A percentile compares a stretch with the other conserved stretches of the same genome.
Conservation (phyloP, 2,888 invertebrate species). For the Galeruca laticollis region DNA sequence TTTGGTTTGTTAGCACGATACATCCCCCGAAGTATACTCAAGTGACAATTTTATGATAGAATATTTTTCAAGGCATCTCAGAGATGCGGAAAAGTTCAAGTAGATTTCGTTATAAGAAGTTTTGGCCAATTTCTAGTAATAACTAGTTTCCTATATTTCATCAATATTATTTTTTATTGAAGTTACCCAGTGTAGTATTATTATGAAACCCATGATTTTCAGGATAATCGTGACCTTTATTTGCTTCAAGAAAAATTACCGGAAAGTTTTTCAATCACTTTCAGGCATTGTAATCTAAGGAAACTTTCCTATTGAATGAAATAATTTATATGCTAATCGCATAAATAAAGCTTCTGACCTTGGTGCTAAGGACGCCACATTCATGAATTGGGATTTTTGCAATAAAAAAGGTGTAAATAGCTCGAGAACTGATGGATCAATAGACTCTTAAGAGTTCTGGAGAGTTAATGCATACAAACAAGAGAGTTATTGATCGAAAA, state of each 20-base stretch:
- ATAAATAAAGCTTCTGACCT: conserved; percentile 9
- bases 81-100: no score
- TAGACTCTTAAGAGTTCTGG: conserved; percentile 15
- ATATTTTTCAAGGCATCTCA: no score
- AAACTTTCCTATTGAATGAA: background rate
- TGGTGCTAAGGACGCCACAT: conserved; percentile 10
- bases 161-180: no score
- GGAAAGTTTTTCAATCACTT: background rate
- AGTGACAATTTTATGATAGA: no score
- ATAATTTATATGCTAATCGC: conserved; percentile 10
- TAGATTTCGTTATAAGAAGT: no score
- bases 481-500: conserved; percentile 23
- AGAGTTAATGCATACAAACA: conserved; percentile 14
- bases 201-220: no score
- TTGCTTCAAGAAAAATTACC: background rate
- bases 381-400: conserved; percentile 14
- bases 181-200: no score
- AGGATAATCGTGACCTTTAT: no score
- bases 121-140: no score
- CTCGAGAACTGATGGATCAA: conserved; percentile 18
- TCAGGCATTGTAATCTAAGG: background rate
- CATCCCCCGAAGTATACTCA: no score
- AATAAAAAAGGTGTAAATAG: conserved; percentile 22
- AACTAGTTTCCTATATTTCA: no score
- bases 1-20: no score